Percentiles rank a stretch among this genome's conserved stretches.
phyloP scores from a whole-genome alignment of 2,113 vertebrate species.

The Myocastor coypus region DNA sequence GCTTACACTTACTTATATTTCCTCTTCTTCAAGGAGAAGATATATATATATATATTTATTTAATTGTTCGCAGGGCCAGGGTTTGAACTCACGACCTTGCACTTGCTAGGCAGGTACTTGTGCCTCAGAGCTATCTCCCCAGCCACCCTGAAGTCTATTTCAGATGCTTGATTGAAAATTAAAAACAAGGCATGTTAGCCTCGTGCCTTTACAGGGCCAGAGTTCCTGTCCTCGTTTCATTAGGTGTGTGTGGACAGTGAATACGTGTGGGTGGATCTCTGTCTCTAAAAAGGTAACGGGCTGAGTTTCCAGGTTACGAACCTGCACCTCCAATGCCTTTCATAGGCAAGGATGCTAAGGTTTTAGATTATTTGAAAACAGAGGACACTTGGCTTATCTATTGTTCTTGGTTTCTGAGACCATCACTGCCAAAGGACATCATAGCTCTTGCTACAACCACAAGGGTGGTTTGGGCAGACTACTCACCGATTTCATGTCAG shows the following conservation, averaged over 20 bases:
- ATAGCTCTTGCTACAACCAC: neutral
- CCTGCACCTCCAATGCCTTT: neutral
- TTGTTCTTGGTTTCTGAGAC: neutral
- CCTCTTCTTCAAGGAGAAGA: constrained; percentile 86
- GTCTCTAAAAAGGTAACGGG: constrained; percentile 64
- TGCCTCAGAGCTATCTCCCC: too few species aligned
- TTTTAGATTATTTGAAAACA: constrained; percentile 15
- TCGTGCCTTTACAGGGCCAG: constrained; percentile 71
- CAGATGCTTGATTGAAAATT: constrained; percentile 86
- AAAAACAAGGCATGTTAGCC: constrained; percentile 79
- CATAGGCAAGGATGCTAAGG: neutral
- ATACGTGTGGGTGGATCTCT: neutral
- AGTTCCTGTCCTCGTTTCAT: constrained; percentile 6
- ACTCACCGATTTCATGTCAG: neutral
- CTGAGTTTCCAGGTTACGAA: constrained; percentile 50
- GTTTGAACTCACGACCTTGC: too few species aligned
- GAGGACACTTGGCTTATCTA: neutral
- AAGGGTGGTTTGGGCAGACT: neutral
- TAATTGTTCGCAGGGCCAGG: too few species aligned
- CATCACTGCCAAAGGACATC: neutral
- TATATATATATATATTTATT: too few species aligned
- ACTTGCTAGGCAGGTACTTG: too few species aligned
- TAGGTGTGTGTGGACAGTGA: too few species aligned
- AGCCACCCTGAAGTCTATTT: constrained; percentile 88
- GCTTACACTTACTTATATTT: constrained; percentile 87